Evolutionary conservation across 2,888 invertebrate species (phyloP).

Genomic region (Cordilura impudica): DNA sequence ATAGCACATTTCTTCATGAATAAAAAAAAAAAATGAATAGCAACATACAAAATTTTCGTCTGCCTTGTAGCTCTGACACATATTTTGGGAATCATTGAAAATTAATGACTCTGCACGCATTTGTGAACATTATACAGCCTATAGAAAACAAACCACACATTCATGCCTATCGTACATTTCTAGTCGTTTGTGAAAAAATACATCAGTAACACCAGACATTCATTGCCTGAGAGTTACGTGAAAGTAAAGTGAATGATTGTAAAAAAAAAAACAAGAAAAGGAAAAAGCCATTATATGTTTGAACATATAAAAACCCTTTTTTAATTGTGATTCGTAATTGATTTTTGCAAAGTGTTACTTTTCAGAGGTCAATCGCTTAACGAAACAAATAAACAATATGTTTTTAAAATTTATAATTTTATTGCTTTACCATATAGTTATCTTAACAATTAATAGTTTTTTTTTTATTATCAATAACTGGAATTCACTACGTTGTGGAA

Average conservation of each 20-base stretch:
- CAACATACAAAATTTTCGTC: background rate
- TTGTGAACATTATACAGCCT: background rate
- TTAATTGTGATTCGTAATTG: slow-evolving; percentile 13
- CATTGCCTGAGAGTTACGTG: slow-evolving; percentile 32
- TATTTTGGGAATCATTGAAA: slow-evolving; percentile 71
- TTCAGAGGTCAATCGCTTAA: slow-evolving; percentile 22
- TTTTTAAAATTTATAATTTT: slow-evolving; percentile 5
- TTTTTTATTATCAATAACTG: too few species aligned
- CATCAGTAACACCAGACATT: too few species aligned
- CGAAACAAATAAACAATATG: background rate
- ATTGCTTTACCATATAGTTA: too few species aligned
- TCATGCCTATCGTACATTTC: background rate
- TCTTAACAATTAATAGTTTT: too few species aligned
- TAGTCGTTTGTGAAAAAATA: too few species aligned
- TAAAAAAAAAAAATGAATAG: background rate
- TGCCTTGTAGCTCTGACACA: slow-evolving; percentile 68
- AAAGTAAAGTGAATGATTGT: slow-evolving; percentile 18
- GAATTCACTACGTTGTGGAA: too few species aligned
- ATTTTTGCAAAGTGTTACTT: slow-evolving; percentile 24
- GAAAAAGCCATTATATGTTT: background rate
- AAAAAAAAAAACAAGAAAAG: slow-evolving; percentile 2
- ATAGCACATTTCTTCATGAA: background rate
- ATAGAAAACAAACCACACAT: background rate
- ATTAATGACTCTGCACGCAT: slow-evolving; percentile 72
- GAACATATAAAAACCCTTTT: slow-evolving; percentile 1